Evolutionary conservation across 2,888 invertebrate genomes (phyloP).

Genomic region (Luperina nickerlii): DNA sequence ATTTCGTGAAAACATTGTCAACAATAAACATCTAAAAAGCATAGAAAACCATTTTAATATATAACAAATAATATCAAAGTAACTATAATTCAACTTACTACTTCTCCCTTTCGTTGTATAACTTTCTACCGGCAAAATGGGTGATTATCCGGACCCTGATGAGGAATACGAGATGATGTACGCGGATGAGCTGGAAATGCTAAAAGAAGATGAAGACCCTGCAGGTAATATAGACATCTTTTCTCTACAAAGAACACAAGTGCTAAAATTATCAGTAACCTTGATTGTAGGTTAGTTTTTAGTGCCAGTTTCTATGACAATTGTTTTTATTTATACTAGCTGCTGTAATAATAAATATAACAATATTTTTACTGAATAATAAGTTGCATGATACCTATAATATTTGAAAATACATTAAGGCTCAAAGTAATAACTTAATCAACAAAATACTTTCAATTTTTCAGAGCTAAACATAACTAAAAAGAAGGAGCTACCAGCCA

Average conservation of each 20-base stretch:
- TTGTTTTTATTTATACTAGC: not conserved
- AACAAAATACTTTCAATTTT: conserved; percentile 39
- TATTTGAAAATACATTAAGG: no score
- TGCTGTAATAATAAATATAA: not conserved
- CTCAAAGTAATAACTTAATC: no score
- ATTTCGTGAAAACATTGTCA: not conserved
- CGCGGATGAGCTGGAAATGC: conserved; percentile 92
- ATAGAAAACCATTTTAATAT: not conserved
- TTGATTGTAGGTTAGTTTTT: conserved; percentile 28
- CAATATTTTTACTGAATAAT: not conserved
- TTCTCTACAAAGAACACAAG: not conserved
- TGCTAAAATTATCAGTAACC: not conserved
- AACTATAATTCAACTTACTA: not conserved
- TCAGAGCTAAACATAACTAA: conserved; percentile 75
- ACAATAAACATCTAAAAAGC: not conserved
- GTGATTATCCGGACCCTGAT: conserved; percentile 90
- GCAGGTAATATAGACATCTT: conserved; percentile 67
- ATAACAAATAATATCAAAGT: not conserved
- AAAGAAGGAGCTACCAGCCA: conserved; percentile 79
- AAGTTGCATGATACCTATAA: not conserved
- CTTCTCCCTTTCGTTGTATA: not conserved
- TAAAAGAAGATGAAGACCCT: conserved; percentile 88
- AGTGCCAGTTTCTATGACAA: not conserved
- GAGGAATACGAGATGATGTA: conserved; percentile 93
- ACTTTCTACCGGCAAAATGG: conserved; percentile 68